phyloP scores from a whole-genome alignment of 2,888 invertebrate species.

The Calameuta filiformis region DNA sequence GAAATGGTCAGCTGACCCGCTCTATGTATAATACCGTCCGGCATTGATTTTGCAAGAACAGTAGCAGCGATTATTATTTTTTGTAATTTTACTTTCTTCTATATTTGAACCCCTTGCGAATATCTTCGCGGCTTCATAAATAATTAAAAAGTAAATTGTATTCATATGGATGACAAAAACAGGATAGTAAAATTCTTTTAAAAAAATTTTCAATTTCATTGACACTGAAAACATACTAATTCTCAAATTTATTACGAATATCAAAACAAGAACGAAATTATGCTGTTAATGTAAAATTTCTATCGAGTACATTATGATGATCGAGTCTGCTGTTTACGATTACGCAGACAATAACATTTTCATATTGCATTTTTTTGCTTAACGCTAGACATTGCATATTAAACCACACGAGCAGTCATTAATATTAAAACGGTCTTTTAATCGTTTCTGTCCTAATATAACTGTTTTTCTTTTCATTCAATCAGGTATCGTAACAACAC shows the following conservation, averaged over 20 bases:
- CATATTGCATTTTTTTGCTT: neutral
- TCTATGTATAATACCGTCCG: neutral
- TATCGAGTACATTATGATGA: neutral
- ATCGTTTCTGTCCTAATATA: too few species aligned
- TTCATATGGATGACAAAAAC: too few species aligned
- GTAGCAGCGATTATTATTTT: neutral
- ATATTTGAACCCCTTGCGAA: too few species aligned
- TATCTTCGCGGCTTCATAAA: too few species aligned
- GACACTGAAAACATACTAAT: neutral
- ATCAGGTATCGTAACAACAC: too few species aligned
- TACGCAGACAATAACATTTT: neutral
- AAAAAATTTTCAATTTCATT: neutral
- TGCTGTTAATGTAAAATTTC: neutral
- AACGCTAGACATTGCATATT: neutral
- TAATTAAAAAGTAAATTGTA: too few species aligned
- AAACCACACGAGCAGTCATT: neutral
- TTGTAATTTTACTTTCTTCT: too few species aligned
- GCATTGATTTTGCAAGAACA: neutral
- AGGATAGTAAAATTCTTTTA: too few species aligned
- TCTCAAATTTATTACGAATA: neutral
- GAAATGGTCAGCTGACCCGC: neutral
- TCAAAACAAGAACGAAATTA: neutral
- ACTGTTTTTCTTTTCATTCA: too few species aligned
- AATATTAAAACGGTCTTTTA: too few species aligned
- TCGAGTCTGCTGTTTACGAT: neutral